These are phyloP conservation scores for Brassicogethes aeneus DNA, from an alignment of 2,888 invertebrate genomes.

Conservation along the genomic window DNA sequence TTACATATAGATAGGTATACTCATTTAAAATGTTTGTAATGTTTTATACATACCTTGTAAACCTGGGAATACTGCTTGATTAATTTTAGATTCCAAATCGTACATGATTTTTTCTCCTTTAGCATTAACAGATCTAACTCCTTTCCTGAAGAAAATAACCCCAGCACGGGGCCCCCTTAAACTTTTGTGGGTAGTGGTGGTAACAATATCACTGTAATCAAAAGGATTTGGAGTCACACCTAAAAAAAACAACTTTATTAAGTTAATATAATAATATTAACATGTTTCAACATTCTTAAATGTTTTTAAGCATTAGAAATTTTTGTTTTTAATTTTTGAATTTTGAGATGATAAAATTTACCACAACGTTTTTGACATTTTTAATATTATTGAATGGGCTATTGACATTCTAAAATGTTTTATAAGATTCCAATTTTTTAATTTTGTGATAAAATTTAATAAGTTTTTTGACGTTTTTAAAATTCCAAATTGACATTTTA, in stretches of 20 bases:
- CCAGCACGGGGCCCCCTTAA: conserved; percentile 82
- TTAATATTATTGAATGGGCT: no score
- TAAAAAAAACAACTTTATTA: conserved; percentile 24
- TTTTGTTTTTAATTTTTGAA: no score
- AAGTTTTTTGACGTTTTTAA: no score
- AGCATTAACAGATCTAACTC: conserved; percentile 66
- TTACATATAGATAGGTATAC: no score
- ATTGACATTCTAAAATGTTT: no score
- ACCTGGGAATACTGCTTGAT: conserved; percentile 85
- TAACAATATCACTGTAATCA: conserved; percentile 83
- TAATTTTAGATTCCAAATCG: conserved; percentile 81
- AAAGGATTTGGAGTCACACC: conserved; percentile 82
- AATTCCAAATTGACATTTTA: no score
- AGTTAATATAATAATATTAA: background rate
- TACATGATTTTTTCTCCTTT: conserved; percentile 81
- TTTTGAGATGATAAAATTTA: no score
- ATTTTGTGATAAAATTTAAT: no score
- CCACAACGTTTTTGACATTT: no score
- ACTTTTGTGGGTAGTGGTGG: conserved; percentile 93
- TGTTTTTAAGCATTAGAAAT: background rate
- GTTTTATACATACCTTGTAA: no score
- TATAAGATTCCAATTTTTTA: no score
- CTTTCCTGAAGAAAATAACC: conserved; percentile 88
- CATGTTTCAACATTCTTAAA: background rate
- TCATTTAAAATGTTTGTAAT: no score